Base-by-base conservation (phyloP, 2,888 invertebrate species). In the Silvanus unidentatus region DNA sequence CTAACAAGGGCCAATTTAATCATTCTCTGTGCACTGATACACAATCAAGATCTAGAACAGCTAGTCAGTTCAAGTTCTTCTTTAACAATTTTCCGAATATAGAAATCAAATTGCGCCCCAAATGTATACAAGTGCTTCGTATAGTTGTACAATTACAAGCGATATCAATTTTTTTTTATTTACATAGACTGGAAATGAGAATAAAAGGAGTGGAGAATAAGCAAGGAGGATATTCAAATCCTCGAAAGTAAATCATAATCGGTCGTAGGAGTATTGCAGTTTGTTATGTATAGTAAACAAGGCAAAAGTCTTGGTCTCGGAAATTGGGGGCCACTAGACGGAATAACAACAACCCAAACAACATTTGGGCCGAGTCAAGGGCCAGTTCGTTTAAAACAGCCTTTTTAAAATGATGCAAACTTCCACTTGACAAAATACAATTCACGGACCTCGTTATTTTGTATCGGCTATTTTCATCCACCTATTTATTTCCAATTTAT, bases 391-490 rank as follows among this genome's bases (percentile, higher is more conserved):
- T 64, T 65, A 54, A 67, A 67, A 64, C 61, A 59, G 65, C 65
- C 62, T 62, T 65, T 64, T 65, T 57, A 62, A 66, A 65, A 64
- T 62, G 62, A 63, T 62, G 63, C 61, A 66, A 67, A 68, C 67
- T 68, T 69, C 67, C 67, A 68, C 66, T 67, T 62, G 65, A 64
- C 62, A 54, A 62, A 64, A 64, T 62, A 60, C 60, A 63, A 63
- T 62, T 62, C 61, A 60, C 58, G 60, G 62, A 63, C 63, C 68
- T 69, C 65, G 68, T 69, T 69, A 69, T 68, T 64, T 60, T 66
- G 66, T 66, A 66, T 67, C 68, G 66, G 64, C 63, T 63, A 65
- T 60, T 60, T 59, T 55, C 52, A 58, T 60, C 60, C 56, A 52
- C 50, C 59, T 59, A 62, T 64, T 63, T 63, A 62, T 64, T 65